These are phyloP conservation scores for Thripadectes ignobilis DNA, from an alignment of 2,797 vertebrate genomes.

Conservation along the genomic window DNA sequence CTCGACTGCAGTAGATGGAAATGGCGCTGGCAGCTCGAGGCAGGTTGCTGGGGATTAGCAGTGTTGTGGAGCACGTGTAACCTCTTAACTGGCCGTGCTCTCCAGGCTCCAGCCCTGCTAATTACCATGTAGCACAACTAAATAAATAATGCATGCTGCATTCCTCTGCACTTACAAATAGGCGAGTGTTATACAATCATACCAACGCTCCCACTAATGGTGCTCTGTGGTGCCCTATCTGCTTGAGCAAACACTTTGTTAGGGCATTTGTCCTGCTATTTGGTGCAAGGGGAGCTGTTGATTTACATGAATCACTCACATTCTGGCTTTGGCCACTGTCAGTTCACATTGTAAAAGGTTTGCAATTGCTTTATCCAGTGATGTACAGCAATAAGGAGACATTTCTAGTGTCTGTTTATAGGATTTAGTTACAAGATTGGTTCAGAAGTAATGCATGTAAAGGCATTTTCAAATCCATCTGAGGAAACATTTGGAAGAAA, in stretches of 20 bases:
- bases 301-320: not conserved
- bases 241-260: not conserved
- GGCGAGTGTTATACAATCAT: not conserved
- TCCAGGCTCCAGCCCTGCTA: not conserved
- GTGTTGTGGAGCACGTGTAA: not conserved
- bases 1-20: not conserved
- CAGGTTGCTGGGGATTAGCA: not conserved
- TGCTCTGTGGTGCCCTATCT: not conserved
- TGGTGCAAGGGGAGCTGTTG: not conserved
- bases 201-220: not conserved
- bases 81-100: not conserved
- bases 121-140: conserved; percentile 21
- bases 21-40: not conserved
- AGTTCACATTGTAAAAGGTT: conserved; percentile 13
- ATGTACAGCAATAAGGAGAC: conserved; percentile 3
- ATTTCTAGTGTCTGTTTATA: not conserved
- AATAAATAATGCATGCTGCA: conserved; percentile 36
- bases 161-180: not conserved
- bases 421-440: conserved; percentile 5
- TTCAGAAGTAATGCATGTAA: conserved; percentile 12
- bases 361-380: conserved; percentile 6
- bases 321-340: not conserved
- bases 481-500: not conserved
- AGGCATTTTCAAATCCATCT: not conserved
- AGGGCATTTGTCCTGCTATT: not conserved